Percentiles rank a stretch among this genome's conserved stretches.
Conservation (phyloP, 2,113 vertebrate genomes). For the Odocoileus virginianus region DNA sequence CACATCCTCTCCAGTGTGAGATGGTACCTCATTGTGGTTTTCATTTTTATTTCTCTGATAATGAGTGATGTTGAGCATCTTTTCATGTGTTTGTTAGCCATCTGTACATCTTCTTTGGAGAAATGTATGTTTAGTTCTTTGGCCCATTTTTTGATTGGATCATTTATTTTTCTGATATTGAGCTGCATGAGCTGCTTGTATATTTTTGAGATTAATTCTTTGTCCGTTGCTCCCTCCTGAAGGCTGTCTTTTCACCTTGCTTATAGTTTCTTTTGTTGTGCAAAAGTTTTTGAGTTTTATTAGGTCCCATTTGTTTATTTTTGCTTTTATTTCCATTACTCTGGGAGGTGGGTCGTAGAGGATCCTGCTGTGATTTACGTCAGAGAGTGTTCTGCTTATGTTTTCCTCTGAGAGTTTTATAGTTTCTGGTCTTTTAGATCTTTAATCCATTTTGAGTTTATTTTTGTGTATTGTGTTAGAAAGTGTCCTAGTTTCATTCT, state of each 20-base stretch:
- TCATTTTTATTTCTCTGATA: neutral
- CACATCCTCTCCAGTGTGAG: rapidly evolving
- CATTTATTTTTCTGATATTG: neutral
- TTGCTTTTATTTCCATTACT: neutral
- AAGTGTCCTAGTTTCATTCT: neutral
- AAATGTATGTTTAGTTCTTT: neutral
- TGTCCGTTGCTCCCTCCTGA: neutral
- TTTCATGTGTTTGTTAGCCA: neutral
- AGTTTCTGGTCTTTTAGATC: neutral
- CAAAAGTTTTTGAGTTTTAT: neutral
- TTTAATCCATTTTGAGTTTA: neutral
- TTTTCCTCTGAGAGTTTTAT: neutral
- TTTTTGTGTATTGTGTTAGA: neutral
- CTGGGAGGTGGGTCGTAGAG: neutral
- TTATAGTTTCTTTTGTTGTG: neutral
- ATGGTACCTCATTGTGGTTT: neutral
- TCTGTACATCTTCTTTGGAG: neutral
- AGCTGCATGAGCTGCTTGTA: neutral
- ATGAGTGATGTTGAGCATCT: neutral
- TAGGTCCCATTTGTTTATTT: neutral
- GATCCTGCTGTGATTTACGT: neutral
- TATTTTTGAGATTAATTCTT: neutral
- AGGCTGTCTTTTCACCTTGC: neutral
- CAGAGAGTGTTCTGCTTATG: neutral
- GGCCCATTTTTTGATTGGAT: neutral